Base-by-base conservation (phyloP, 2,888 invertebrate species). In the Ptilodon capucinus region DNA sequence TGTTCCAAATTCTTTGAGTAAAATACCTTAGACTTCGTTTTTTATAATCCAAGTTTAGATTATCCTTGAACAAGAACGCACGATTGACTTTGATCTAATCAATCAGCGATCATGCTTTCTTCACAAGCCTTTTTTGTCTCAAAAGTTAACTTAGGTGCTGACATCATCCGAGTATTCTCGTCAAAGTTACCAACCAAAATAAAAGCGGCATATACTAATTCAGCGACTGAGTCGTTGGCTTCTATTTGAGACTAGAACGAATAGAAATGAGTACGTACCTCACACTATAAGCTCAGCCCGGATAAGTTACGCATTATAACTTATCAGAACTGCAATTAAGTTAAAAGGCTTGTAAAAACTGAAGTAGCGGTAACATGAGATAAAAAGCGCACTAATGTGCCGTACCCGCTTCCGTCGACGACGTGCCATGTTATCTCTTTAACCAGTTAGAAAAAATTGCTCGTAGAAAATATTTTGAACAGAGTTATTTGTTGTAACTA, bases 321-420 rank as follows among this genome's bases (percentile, higher is more conserved):
- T 53, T 44, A 23, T 53, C 41, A 19, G 32, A 40, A 40, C 45
- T 23, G 54, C 44, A 53, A 64, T 64, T 54, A 57, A 62, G 45
- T 59, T 50, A 57, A 66, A 51, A 46, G 8, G 46, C 57, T 53
- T 63, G 51, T 51, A 54, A 54, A 52, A 57, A 54, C 52, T 49
- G 39, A 39, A 49, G 50, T 45, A 39, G 44, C 48, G 40, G 51
- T 38, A 46, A 45, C 50, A 51, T 46, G 32, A 38, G 46, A 49
- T 52, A 57, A 63, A 53, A 48, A 60, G 40, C 30, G 28, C 23
- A 40, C 58, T 56, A 50, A 64, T 67, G 58, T 53, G 56, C 48
- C 53, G 56, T 51, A 44, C 67, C 54, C 58, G 67, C 61, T 65
- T 67, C 67, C 64, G 67, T 48, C 48, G 46, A 40, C 25, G 16